Evolutionary conservation across 2,113 vertebrate species (phyloP).

Genomic region (Copsychus sechellarum): DNA sequence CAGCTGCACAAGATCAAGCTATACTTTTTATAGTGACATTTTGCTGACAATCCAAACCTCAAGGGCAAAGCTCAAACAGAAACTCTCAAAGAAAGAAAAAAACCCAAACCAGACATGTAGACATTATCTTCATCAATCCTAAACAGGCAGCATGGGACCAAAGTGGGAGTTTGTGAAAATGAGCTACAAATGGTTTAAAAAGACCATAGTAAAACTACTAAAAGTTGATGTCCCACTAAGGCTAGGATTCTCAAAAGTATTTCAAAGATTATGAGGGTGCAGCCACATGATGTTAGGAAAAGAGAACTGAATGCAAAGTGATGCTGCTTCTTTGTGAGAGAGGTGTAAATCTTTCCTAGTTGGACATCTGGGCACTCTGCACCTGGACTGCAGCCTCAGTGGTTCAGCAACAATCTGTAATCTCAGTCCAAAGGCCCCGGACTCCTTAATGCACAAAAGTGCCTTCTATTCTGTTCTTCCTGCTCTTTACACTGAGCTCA

Average conservation of each 20-base stretch:
- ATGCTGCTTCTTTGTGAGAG: not conserved
- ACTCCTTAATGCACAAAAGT: not conserved
- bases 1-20: not conserved
- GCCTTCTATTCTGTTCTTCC: not conserved
- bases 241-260: not conserved
- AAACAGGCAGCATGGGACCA: not conserved
- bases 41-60: not conserved
- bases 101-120: not conserved
- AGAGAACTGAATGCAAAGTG: not conserved
- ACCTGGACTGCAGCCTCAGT: not conserved
- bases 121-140: not conserved
- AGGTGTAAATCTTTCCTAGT: not conserved
- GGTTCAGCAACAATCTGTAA: not conserved
- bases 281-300: not conserved
- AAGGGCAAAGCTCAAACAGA: not conserved
- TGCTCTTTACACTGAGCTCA: not conserved
- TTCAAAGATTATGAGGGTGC: not conserved
- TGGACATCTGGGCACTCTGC: not conserved
- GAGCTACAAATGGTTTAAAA: not conserved
- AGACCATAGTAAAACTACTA: not conserved
- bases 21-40: not conserved
- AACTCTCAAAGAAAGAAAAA: not conserved
- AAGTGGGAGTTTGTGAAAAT: not conserved
- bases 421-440: not conserved
- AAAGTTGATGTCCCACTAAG: not conserved